A percentile compares a stretch with the other conserved stretches of the same genome.
Conservation (phyloP, 2,113 vertebrate species). For the Dicerorhinus sumatrensis region DNA sequence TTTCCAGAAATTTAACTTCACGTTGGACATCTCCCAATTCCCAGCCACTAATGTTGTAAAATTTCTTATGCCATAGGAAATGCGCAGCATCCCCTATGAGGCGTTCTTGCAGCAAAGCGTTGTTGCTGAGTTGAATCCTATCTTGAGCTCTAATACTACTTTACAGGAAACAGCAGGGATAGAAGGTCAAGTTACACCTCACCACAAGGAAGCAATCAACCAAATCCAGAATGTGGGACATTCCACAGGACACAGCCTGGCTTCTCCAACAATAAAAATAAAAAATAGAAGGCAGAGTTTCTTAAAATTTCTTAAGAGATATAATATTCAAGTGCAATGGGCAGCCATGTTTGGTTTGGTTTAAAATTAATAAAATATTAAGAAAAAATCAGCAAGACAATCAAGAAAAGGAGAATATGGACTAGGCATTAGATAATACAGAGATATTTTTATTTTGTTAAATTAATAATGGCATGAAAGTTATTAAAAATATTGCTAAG, state of each 20-base stretch:
- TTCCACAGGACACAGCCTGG: neutral
- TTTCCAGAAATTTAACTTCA: neutral
- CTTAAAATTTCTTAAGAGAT: neutral
- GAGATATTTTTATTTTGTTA: neutral
- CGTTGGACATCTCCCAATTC: neutral
- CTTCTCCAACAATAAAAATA: neutral
- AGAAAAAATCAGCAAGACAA: neutral
- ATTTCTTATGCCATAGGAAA: neutral
- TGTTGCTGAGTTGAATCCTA: neutral
- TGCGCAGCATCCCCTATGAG: neutral
- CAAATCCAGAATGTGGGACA: neutral
- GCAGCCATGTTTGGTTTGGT: neutral
- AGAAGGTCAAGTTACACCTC: neutral
- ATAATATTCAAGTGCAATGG: neutral
- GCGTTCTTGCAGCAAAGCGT: neutral
- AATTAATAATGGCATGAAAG: neutral
- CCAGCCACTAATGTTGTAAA: neutral
- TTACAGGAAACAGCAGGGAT: neutral
- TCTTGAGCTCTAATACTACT: neutral
- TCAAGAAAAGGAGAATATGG: neutral
- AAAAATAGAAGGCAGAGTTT: neutral
- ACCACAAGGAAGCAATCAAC: neutral
- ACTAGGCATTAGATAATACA: neutral
- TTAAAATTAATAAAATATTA: neutral
- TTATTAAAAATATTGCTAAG: neutral